Percentiles rank a stretch among this genome's conserved stretches.
These are phyloP conservation scores for Hippocampus comes DNA, from an alignment of 2,113 vertebrate genomes.

Conservation along the genomic window DNA sequence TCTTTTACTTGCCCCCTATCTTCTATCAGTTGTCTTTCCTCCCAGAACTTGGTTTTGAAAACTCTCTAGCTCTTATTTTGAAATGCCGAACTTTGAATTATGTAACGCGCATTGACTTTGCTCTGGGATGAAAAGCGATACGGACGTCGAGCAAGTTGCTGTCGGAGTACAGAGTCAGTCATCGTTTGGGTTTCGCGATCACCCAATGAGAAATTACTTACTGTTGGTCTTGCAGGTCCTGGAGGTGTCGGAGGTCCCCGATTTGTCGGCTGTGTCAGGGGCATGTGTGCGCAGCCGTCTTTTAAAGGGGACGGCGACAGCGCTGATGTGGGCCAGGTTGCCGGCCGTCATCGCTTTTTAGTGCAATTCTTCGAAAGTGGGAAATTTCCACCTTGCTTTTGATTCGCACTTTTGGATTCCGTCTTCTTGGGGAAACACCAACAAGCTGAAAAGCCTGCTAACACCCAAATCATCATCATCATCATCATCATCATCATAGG, in stretches of 20 bases:
- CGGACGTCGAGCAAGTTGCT: too few relatives aligned
- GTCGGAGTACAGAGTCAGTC: background rate
- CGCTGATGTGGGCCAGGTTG: background rate
- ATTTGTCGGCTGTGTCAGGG: background rate
- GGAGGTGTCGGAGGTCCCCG: background rate
- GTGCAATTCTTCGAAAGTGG: background rate
- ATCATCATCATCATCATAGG: background rate
- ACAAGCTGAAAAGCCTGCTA: background rate
- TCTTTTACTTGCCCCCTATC: too few relatives aligned
- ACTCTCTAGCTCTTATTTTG: too few relatives aligned
- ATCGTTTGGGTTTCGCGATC: background rate
- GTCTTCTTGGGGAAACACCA: background rate
- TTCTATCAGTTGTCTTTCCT: too few relatives aligned
- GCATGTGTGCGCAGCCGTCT: background rate
- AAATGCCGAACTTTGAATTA: too few relatives aligned
- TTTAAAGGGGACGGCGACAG: background rate
- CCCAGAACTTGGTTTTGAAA: too few relatives aligned
- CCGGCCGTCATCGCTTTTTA: background rate
- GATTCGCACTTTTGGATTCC: background rate
- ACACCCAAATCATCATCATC: background rate
- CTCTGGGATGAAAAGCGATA: too few relatives aligned
- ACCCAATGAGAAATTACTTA: background rate
- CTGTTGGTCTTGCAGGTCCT: background rate
- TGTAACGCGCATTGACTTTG: too few relatives aligned
- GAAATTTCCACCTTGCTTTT: conserved; percentile 1